Percentiles rank a stretch among this genome's conserved stretches.
Conservation (phyloP, 2,888 invertebrate species). For the Dione vanillae region DNA sequence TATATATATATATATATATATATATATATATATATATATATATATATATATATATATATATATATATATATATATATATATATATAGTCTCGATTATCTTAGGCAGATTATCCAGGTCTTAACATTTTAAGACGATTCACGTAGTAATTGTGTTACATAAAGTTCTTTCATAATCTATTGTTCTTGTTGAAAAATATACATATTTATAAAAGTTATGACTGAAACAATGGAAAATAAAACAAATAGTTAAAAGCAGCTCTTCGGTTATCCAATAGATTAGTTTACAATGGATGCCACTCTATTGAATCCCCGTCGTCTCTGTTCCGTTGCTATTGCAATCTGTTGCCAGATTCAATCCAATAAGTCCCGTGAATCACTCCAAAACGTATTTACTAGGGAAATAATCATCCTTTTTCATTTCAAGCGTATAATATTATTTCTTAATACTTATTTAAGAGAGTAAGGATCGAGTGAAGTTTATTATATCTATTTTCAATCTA, state of each 20-base stretch:
- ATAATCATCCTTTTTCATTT: background rate
- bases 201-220: background rate
- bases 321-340: slow-evolving; percentile 11
- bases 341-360: slow-evolving; percentile 4
- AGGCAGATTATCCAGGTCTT: background rate
- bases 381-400: background rate
- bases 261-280: slow-evolving; percentile 8
- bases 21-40: background rate
- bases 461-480: background rate
- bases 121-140: background rate
- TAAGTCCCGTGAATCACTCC: background rate
- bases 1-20: background rate
- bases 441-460: background rate
- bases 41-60: background rate
- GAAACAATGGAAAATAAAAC: background rate
- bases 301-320: slow-evolving; percentile 6
- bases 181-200: background rate
- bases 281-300: slow-evolving; percentile 19
- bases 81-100: too few relatives aligned
- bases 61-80: background rate
- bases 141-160: too few relatives aligned
- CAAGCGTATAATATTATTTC: slow-evolving; percentile 1
- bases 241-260: background rate
- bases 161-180: too few relatives aligned
- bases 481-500: background rate